Evolutionary conservation across 2,888 invertebrate species (phyloP).

Genomic region (Orthosia incerta): DNA sequence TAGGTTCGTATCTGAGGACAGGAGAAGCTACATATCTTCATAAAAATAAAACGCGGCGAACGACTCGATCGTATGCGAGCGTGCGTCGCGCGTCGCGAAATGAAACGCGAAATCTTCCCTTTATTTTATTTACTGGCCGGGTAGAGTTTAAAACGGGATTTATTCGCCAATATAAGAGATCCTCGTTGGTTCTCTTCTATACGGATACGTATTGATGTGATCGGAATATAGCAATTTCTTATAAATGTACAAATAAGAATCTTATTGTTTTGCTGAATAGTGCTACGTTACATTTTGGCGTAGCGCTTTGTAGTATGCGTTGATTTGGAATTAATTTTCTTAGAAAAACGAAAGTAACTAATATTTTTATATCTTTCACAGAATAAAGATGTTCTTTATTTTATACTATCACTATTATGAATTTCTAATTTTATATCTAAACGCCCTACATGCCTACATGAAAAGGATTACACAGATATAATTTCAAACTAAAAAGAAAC

Average conservation of each 20-base stretch:
- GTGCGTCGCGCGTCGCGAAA: slow-evolving; percentile 71
- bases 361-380: background rate
- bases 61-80: slow-evolving; percentile 77
- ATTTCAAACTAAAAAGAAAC: slow-evolving; percentile 75
- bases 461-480: background rate
- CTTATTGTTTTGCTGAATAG: slow-evolving; percentile 23
- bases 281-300: slow-evolving; percentile 6
- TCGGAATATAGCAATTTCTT: slow-evolving; percentile 60
- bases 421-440: background rate
- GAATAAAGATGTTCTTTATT: background rate
- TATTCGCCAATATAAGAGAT: slow-evolving; percentile 83
- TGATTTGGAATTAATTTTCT: background rate
- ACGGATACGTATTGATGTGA: slow-evolving; percentile 68
- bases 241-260: slow-evolving; percentile 18
- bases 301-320: background rate
- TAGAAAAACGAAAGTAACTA: background rate
- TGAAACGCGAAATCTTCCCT: slow-evolving; percentile 83
- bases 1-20: slow-evolving; percentile 73
- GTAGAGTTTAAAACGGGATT: slow-evolving; percentile 85
- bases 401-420: background rate
- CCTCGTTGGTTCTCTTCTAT: slow-evolving; percentile 67
- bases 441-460: background rate
- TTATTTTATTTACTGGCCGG: slow-evolving; percentile 85
- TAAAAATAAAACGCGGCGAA: slow-evolving; percentile 84
- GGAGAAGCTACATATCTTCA: slow-evolving; percentile 83